Conservation (phyloP, 2,888 invertebrate genomes). For the Harpagoxenus sublaevis region DNA sequence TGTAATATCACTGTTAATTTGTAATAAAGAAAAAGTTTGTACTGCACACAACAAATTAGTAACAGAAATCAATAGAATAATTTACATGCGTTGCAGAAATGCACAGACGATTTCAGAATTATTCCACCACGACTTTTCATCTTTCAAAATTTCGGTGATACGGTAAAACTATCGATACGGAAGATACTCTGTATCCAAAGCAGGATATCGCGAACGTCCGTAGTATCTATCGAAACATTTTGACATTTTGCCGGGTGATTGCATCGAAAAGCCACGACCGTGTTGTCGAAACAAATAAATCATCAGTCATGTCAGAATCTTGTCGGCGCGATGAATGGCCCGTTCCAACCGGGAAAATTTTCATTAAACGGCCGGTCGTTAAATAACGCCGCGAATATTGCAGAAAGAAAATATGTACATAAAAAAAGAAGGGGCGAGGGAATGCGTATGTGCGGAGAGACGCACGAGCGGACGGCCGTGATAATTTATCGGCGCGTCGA, state of each 20-base stretch:
- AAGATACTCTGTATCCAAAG: slow-evolving; percentile 8
- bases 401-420: slow-evolving; percentile 40
- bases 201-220: slow-evolving; percentile 9
- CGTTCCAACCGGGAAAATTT: slow-evolving; percentile 38
- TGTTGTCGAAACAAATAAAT: slow-evolving; percentile 42
- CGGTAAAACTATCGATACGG: neutral
- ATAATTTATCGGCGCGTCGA: slow-evolving; percentile 69
- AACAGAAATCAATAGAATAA: slow-evolving; percentile 4
- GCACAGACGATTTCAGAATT: neutral
- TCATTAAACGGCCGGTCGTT: slow-evolving; percentile 51
- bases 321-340: slow-evolving; percentile 32
- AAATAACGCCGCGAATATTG: slow-evolving; percentile 40
- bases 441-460: neutral
- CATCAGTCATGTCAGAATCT: slow-evolving; percentile 36
- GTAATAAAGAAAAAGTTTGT: neutral
- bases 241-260: slow-evolving; percentile 8
- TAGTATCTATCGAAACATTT: slow-evolving; percentile 30
- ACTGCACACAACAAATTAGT: neutral
- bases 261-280: slow-evolving; percentile 7
- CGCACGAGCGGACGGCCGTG: neutral
- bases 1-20: neutral
- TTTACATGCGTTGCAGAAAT: neutral
- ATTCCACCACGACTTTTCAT: neutral
- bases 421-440: neutral
- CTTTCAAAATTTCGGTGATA: neutral